Percentiles rank a stretch among this genome's conserved stretches.
phyloP scores from a whole-genome alignment of 2,888 invertebrate species.

The Hemicrepidius hirtus region DNA sequence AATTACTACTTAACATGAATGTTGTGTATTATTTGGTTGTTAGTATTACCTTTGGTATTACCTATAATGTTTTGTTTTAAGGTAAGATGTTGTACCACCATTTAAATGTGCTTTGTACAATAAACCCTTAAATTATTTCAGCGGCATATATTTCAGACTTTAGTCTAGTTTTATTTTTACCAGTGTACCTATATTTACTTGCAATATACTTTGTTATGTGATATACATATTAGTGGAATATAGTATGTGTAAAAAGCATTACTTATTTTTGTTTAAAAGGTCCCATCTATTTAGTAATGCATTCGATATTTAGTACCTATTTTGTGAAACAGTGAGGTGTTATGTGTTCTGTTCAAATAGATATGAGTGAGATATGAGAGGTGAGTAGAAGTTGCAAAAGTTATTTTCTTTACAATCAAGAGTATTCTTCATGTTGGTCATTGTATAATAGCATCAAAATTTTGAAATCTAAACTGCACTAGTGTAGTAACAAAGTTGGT shows the following conservation, averaged over 20 bases:
- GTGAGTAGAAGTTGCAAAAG: too few species aligned
- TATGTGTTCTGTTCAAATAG: too few species aligned
- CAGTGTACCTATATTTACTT: slow-evolving; percentile 4
- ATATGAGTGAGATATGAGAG: too few species aligned
- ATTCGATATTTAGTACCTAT: too few species aligned
- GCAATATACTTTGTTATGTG: slow-evolving; percentile 3
- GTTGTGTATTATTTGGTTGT: not conserved
- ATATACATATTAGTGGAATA: slow-evolving; percentile 13
- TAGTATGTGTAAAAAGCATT: slow-evolving; percentile 9
- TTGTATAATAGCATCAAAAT: too few species aligned
- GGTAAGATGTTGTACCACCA: slow-evolving; percentile 26
- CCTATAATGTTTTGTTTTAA: slow-evolving; percentile 15
- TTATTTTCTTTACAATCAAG: too few species aligned
- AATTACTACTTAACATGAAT: not conserved
- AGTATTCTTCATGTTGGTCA: too few species aligned
- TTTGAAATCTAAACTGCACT: too few species aligned
- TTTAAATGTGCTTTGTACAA: slow-evolving; percentile 28
- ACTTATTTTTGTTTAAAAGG: not conserved
- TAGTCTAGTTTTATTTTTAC: slow-evolving; percentile 14
- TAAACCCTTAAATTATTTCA: slow-evolving; percentile 3
- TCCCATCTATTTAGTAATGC: too few species aligned
- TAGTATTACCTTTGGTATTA: not conserved
- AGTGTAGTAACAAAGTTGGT: too few species aligned
- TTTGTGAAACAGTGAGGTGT: too few species aligned
- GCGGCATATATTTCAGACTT: not conserved